Conservation (phyloP, 2,797 vertebrate genomes). For the Gambusia yucatana region DNA sequence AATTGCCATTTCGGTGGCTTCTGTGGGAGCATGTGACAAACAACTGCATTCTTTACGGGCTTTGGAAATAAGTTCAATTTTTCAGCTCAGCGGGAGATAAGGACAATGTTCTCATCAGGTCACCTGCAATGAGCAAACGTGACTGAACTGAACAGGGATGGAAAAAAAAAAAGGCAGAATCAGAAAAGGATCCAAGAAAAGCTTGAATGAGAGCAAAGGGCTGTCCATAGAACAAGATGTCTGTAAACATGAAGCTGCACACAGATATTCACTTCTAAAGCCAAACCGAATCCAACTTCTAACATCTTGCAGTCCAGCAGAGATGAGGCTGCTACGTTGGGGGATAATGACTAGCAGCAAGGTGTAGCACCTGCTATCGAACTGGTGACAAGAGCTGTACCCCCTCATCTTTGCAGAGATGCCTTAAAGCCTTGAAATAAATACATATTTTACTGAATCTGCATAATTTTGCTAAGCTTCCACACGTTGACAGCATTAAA, state of each 20-base stretch:
- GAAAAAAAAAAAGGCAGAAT: neutral
- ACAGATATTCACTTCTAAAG: slow-evolving; percentile 21
- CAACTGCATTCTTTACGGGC: slow-evolving; percentile 33
- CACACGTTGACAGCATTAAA: neutral
- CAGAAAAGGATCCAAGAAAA: slow-evolving; percentile 2
- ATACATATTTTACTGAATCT: neutral
- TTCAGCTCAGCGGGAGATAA: slow-evolving; percentile 51
- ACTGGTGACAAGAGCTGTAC: neutral
- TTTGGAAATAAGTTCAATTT: slow-evolving; percentile 37
- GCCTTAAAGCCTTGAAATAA: neutral
- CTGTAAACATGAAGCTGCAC: slow-evolving; percentile 29
- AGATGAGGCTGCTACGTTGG: neutral
- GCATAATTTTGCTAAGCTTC: neutral
- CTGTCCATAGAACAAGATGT: slow-evolving; percentile 8
- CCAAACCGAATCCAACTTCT: neutral
- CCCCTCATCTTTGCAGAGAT: neutral
- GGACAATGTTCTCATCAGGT: slow-evolving; percentile 44
- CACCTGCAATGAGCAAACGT: slow-evolving; percentile 40
- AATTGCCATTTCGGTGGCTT: slow-evolving; percentile 41
- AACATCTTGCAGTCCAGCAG: slow-evolving; percentile 14
- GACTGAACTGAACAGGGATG: slow-evolving; percentile 12
- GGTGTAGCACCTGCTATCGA: slow-evolving; percentile 11
- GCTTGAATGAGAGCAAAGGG: neutral
- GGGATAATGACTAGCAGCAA: neutral
- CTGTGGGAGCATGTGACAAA: slow-evolving; percentile 45